phyloP scores from a whole-genome alignment of 37 sponge, comb jelly and placozoan species.

The Chondrilla cf. caribensis region DNA sequence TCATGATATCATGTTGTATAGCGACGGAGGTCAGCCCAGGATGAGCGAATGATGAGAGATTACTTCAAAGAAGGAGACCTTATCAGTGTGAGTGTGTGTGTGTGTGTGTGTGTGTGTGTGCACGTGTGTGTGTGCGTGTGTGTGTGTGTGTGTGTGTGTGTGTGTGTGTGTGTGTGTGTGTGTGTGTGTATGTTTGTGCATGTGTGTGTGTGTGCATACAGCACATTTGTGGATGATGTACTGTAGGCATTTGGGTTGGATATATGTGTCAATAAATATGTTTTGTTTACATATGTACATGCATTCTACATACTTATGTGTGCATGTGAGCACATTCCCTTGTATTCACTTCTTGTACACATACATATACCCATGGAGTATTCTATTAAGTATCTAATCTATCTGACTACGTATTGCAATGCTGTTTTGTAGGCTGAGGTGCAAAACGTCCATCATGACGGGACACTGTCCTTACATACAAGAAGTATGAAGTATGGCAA shows the following conservation, averaged over 20 bases:
- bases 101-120: neutral
- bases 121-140: constrained; percentile 2
- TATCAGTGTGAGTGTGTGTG: constrained; percentile 63
- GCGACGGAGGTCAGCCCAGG: constrained; percentile 81
- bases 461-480: constrained; percentile 89
- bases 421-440: constrained; percentile 93
- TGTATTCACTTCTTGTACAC: too few species aligned
- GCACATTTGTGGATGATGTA: neutral
- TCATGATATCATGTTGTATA: too few species aligned
- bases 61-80: constrained; percentile 93
- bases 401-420: too few species aligned
- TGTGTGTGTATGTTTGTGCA: neutral
- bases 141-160: constrained; percentile 19
- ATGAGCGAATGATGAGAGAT: constrained; percentile 95
- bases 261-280: neutral
- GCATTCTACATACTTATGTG: neutral
- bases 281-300: neutral
- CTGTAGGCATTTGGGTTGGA: neutral
- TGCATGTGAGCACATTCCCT: neutral
- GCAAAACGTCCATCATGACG: constrained; percentile 77
- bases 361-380: too few species aligned
- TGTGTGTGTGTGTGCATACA: neutral
- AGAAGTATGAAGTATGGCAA: constrained; percentile 93
- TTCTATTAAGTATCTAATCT: too few species aligned
- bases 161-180: constrained; percentile 18